Percentiles rank a stretch among this genome's conserved stretches.
These are phyloP conservation scores for Corythornis madagascariensis DNA, from an alignment of 2,113 vertebrate species.

Conservation along the genomic window DNA sequence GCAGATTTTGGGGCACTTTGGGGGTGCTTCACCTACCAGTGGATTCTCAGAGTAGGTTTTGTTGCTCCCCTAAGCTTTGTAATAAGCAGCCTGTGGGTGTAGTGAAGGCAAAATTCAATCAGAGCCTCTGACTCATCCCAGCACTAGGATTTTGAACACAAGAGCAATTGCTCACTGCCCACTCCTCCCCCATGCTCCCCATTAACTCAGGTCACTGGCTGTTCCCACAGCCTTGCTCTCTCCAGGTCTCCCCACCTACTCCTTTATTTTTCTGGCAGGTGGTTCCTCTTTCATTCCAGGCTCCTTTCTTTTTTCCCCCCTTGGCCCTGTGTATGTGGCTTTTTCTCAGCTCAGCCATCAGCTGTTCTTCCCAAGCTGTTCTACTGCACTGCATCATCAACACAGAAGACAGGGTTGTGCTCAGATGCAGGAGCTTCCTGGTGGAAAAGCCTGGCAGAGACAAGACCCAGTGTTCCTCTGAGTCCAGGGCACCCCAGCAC, in stretches of 20 bases:
- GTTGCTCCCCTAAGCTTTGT: conserved; percentile 45
- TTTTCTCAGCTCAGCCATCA: neutral
- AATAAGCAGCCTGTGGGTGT: conserved; percentile 64
- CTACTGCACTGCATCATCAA: neutral
- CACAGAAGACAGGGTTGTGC: neutral
- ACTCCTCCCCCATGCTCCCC: conserved; percentile 46
- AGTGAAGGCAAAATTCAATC: conserved; percentile 67
- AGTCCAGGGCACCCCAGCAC: neutral
- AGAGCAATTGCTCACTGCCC: conserved; percentile 60
- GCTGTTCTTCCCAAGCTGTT: conserved; percentile 55
- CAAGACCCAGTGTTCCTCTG: neutral
- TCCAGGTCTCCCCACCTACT: conserved; percentile 62
- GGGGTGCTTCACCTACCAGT: neutral
- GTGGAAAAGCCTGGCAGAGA: neutral
- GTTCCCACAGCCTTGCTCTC: conserved; percentile 57
- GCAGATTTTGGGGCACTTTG: neutral
- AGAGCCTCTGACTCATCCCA: conserved; percentile 62
- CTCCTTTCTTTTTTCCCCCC: neutral
- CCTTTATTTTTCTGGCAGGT: conserved; percentile 57
- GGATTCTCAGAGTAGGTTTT: neutral
- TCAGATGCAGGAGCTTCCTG: neutral
- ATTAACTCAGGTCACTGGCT: conserved; percentile 58
- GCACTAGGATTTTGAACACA: conserved; percentile 59
- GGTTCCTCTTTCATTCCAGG: conserved; percentile 29
- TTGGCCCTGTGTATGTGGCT: neutral